Base-by-base conservation (phyloP, 37 sponge, comb jelly and placozoan species). In the Dysidea cf. avara region DNA sequence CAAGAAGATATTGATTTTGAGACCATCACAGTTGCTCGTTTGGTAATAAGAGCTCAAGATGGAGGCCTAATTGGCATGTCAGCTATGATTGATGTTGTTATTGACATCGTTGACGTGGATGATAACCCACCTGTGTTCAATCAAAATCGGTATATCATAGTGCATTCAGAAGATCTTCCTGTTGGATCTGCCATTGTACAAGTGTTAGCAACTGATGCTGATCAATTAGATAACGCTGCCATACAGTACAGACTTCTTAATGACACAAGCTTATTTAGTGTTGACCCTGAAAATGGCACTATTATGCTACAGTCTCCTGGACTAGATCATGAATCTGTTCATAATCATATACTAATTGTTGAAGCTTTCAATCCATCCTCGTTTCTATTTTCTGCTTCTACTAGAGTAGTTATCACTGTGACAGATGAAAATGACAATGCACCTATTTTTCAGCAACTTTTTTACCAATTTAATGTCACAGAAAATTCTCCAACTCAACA, bases 141-240 rank as follows among this genome's bases (percentile, higher is more conserved):
- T 3, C 66, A 39, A 39, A 18, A 28, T 1, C 25, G n/a, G 17
- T 71, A 71, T 46, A 38, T 65, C 39, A 66, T 66, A 2, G 33
- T 3, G 17, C n/a, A 72, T 1, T 38, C 30, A 39, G 81, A 81
- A 61, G 43, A 71, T 28, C 33, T 68, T 17, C 46, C 52, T 11
- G 2, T 30, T 46, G 26, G 69, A 53, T 49, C 53, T 0, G 21
- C 32, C 38, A 64, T 90, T 28, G n/a, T 57, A 11, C 47, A 33
- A n/a, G 75, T 84, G 26, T 26, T 39, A 21, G 91, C 91, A 26
- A 56, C 35, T 30, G 91, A 90, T 76, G 31, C 43, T 14, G 91
- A 84, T 52, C 59, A 21, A 12, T 69, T 72, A 20, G 34, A 12
- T 26, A 87, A 87, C 71, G 77, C 72, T 14, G 53, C 24, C 0